A percentile compares a stretch with the other conserved stretches of the same genome.
These are phyloP conservation scores for Argopecten irradians DNA, from an alignment of 1,140 invertebrate species.

Conservation along the genomic window DNA sequence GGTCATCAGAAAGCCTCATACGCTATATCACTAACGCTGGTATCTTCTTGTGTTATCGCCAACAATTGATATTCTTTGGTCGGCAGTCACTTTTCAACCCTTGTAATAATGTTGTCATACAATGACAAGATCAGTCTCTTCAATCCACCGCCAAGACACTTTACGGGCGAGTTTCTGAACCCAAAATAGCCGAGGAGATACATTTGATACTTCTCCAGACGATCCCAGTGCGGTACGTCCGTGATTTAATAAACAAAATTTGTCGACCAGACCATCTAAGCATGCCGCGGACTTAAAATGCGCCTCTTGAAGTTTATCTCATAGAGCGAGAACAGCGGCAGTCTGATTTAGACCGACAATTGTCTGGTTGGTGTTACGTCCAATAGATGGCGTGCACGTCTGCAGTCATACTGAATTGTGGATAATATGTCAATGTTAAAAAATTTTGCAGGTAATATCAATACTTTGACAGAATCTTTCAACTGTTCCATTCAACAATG, in stretches of 20 bases:
- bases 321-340: neutral
- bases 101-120: neutral
- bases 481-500: neutral
- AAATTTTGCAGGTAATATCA: neutral
- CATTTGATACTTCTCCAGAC: neutral
- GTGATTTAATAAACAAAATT: neutral
- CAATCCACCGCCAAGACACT: neutral
- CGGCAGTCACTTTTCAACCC: neutral
- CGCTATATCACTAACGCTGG: neutral
- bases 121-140: neutral
- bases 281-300: neutral
- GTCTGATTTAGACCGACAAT: neutral
- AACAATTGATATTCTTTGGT: neutral
- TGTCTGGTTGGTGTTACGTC: neutral
- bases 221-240: neutral
- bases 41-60: neutral
- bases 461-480: neutral
- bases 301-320: neutral
- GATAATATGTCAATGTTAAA: neutral
- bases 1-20: neutral
- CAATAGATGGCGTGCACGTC: neutral
- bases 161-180: neutral
- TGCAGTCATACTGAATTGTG: neutral
- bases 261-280: neutral
- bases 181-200: neutral